Evolutionary conservation across 23 tunicate species (phyloP).

Genomic region (Phallusia fumigata): DNA sequence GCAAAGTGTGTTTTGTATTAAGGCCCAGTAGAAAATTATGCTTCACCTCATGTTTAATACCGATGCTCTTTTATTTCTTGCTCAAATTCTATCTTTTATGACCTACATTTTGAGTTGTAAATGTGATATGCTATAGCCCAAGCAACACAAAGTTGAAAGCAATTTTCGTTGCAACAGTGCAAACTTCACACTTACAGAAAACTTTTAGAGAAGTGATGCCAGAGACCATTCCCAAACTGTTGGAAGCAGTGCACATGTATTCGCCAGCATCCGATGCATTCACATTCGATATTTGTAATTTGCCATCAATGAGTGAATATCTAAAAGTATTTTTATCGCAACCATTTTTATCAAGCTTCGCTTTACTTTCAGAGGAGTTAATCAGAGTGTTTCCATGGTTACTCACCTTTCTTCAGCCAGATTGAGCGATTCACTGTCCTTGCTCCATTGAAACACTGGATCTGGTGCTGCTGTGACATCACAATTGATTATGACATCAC

Average conservation of each 20-base stretch:
- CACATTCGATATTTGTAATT: constrained; percentile 21
- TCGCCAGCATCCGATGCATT: constrained; percentile 26
- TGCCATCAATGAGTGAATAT: constrained; percentile 10
- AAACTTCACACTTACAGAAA: constrained; percentile 37
- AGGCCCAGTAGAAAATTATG: no score
- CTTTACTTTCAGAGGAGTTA: no score
- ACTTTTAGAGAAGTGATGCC: constrained; percentile 17
- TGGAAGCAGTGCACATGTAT: constrained; percentile 34
- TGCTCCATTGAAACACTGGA: constrained; percentile 33
- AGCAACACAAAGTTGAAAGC: no score
- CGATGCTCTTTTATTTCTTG: no score
- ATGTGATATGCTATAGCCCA: no score
- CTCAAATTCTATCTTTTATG: no score
- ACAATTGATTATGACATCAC: constrained; percentile 17
- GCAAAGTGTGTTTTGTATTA: no score
- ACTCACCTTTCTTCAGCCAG: constrained; percentile 7
- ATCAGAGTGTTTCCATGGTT: no score
- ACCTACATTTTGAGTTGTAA: no score
- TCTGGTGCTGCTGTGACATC: constrained; percentile 46
- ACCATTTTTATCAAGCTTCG: no score
- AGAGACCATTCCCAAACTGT: constrained; percentile 3
- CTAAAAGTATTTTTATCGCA: not conserved
- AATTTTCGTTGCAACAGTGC: not conserved
- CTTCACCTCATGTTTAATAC: no score
- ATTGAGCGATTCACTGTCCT: not conserved